Evolutionary conservation across 2,113 vertebrate genomes (phyloP).

Genomic region (Cottus gobio): DNA sequence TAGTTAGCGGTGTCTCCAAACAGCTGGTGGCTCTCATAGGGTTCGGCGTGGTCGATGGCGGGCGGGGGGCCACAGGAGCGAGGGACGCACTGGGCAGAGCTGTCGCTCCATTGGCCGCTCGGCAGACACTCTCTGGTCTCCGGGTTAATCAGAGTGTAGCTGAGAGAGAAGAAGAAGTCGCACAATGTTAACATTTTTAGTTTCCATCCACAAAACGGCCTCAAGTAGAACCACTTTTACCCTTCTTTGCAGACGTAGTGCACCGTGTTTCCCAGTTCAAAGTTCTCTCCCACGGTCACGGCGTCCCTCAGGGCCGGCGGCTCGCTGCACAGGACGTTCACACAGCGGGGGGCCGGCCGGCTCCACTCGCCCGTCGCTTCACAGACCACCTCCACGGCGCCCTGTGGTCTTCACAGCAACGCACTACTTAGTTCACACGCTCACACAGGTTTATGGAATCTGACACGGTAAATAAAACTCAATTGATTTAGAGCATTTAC

Average conservation of each 20-base stretch:
- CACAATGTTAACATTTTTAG: no score
- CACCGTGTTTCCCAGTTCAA: slow-evolving; percentile 88
- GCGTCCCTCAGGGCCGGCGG: slow-evolving; percentile 90
- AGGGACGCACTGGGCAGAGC: slow-evolving; percentile 90
- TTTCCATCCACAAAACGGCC: background rate
- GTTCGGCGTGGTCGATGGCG: slow-evolving; percentile 90
- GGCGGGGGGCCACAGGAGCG: slow-evolving; percentile 95
- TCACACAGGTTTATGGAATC: slow-evolving; percentile 1
- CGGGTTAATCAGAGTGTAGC: slow-evolving; percentile 91
- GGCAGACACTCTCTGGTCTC: slow-evolving; percentile 90
- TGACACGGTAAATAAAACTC: background rate
- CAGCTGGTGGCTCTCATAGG: slow-evolving; percentile 91
- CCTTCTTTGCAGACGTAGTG: slow-evolving; percentile 95
- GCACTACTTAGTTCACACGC: slow-evolving; percentile 41
- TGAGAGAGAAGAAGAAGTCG: slow-evolving; percentile 56
- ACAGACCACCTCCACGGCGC: slow-evolving; percentile 87
- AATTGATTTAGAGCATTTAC: background rate
- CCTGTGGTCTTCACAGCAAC: slow-evolving; percentile 88
- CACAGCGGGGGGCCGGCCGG: slow-evolving; percentile 85
- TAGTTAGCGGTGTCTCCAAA: slow-evolving; percentile 94
- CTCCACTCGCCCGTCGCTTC: slow-evolving; percentile 91
- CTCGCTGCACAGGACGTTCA: slow-evolving; percentile 84
- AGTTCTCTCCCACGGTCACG: slow-evolving; percentile 83
- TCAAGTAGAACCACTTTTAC: slow-evolving; percentile 80
- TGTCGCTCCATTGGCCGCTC: slow-evolving; percentile 88